Evolutionary conservation across 2,888 invertebrate genomes (phyloP), one percentile per base, ranked within the genome.

Genomic region (Melinaea marsaeus): DNA sequence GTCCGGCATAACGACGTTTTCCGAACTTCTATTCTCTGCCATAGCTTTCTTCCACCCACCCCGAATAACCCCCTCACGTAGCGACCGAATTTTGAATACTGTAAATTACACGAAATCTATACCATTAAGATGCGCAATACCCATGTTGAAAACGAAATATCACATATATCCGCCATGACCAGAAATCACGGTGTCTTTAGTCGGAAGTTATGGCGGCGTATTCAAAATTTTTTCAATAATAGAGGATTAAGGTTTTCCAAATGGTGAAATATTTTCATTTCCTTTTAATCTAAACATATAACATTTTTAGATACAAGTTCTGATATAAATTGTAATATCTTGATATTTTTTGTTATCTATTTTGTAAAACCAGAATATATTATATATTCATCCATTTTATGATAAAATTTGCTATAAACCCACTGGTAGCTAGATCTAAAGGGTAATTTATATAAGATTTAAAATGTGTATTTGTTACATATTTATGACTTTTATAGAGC

Each of bases 1-100:
- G 92, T 93, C 93, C 93, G 93, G 92, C 88, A 93, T 92, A 86
- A 92, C 93, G 92, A 93, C 92, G 86, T 92, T 91, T 86, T 93
- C 93, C 93, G 93, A 93, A 85, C 84, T 79, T 76, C 86, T 71
- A 71, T 83, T 87, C 74, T 84, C 83, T 75, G 88, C 85, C 89
- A 90, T 89, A 72, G 75, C 81, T 81, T 79, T 81, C 75, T 78
- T 79, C 75, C 83, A 77, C 77, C 81, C 79, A 69, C 79, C 77
- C 74, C 75, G 70, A 67, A 71, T 69, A 70, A 73, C 80, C 74
- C 79, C 76, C 72, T 76, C 72, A 68, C 73, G 75, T 73, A 75
- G 75, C 71, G 70, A 72, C 69, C 71, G 74, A 70, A 74, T 78
- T 80, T 76, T 73, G 71, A 62, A 71, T 71, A 22, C 22, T 22